Evolutionary conservation across 2,888 invertebrate species (phyloP).

Genomic region (Ferdinandea cuprea): DNA sequence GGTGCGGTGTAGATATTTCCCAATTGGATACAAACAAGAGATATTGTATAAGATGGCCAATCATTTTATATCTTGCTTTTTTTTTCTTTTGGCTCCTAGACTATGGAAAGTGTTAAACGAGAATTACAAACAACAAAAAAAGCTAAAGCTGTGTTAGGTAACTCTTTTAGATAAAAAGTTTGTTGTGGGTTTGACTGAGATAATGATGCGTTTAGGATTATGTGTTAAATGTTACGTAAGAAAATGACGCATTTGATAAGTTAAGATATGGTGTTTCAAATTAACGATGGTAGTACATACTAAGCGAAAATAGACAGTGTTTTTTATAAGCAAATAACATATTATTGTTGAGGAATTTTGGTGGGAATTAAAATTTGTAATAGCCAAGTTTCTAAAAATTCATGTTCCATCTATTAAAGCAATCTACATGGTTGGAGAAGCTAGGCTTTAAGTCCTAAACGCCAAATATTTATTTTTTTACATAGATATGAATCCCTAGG

Average conservation of each 20-base stretch:
- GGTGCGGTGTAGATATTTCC: constrained; percentile 23
- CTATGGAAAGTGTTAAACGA: constrained; percentile 40
- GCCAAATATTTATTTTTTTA: too few relatives aligned
- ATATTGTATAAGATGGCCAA: constrained; percentile 25
- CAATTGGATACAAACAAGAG: constrained; percentile 24
- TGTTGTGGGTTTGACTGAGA: constrained; percentile 5
- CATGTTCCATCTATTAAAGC: too few relatives aligned
- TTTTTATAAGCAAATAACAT: too few relatives aligned
- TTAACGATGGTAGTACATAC: neutral
- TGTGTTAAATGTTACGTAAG: constrained; percentile 40
- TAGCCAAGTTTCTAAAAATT: too few relatives aligned
- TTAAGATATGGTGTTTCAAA: neutral
- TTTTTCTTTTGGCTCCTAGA: constrained; percentile 21
- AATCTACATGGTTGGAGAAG: too few relatives aligned
- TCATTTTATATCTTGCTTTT: neutral
- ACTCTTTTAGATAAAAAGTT: constrained; percentile 11
- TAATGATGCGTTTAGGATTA: constrained; percentile 11
- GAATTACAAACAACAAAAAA: constrained; percentile 26
- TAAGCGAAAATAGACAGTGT: neutral
- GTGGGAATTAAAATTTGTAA: too few relatives aligned
- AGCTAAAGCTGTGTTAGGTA: constrained; percentile 43
- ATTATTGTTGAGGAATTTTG: too few relatives aligned
- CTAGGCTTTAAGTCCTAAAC: too few relatives aligned
- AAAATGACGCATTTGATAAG: neutral
- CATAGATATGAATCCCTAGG: too few relatives aligned